Conservation (phyloP, 2,888 invertebrate species). For the Teleogryllus oceanicus region DNA sequence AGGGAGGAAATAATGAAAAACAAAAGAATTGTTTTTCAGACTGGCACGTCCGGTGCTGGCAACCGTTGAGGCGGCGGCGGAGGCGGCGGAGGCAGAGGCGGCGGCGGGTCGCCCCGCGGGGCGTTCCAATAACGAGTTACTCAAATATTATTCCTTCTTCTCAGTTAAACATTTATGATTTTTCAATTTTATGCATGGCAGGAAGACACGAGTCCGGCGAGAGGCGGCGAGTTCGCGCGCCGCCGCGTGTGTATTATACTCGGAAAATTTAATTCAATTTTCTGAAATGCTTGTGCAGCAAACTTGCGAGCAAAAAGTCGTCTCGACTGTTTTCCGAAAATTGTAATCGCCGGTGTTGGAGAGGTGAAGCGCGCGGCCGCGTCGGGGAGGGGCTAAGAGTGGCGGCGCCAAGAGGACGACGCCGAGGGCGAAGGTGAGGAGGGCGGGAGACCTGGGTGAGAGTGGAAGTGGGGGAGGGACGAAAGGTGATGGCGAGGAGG, state of each 20-base stretch:
- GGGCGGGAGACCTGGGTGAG: too few species aligned
- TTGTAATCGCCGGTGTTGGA: not conserved
- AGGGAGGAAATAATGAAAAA: constrained; percentile 9
- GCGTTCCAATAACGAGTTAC: constrained; percentile 10
- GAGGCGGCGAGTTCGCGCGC: not conserved
- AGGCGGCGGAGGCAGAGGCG: not conserved
- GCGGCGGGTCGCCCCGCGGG: not conserved
- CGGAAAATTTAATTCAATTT: constrained; percentile 18
- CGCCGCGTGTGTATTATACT: constrained; percentile 4
- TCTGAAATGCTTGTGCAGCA: constrained; percentile 7
- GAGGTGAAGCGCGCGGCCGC: too few species aligned
- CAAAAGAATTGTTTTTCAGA: constrained; percentile 18
- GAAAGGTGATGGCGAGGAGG: too few species aligned
- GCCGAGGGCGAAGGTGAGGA: too few species aligned
- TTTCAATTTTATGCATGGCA: constrained; percentile 18
- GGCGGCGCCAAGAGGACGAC: too few species aligned
- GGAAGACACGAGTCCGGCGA: constrained; percentile 1
- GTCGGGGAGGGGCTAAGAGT: too few species aligned
- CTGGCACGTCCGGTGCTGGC: not conserved
- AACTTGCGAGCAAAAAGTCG: constrained; percentile 1
- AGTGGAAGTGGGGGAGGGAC: too few species aligned
- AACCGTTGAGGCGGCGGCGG: not conserved
- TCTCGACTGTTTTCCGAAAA: not conserved
- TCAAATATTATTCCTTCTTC: constrained; percentile 18
- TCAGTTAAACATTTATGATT: constrained; percentile 18